Percentiles rank a stretch among this genome's conserved stretches.
These are phyloP conservation scores for Myopa testacea DNA, from an alignment of 2,888 invertebrate genomes.

Conservation along the genomic window DNA sequence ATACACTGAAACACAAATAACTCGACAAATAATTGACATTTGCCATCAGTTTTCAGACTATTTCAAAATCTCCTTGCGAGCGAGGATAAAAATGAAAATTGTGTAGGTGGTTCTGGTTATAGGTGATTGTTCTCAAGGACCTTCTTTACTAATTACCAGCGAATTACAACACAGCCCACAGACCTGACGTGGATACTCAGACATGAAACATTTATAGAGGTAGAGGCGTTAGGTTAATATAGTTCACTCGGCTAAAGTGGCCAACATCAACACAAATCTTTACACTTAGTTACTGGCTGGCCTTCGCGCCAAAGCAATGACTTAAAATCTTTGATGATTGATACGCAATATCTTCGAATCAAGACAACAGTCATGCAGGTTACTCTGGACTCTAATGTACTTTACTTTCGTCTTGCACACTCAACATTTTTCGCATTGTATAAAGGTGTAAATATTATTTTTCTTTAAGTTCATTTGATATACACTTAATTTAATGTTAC, in stretches of 20 bases:
- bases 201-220: background rate
- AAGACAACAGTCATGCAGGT: background rate
- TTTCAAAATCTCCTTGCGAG: background rate
- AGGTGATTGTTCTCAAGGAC: background rate
- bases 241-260: background rate
- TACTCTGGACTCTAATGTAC: background rate
- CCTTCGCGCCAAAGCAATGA: background rate
- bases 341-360: background rate
- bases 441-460: background rate
- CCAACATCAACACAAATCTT: conserved; percentile 5
- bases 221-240: background rate
- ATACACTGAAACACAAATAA: conserved; percentile 37
- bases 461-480: background rate
- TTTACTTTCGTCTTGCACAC: background rate
- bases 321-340: background rate
- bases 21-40: conserved; percentile 36
- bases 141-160: background rate
- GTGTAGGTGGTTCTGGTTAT: background rate
- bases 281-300: background rate
- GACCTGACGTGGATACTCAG: background rate
- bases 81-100: background rate
- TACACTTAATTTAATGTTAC: conserved; percentile 11
- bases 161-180: conserved; percentile 1
- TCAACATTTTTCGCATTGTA: background rate
- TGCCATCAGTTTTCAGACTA: conserved; percentile 1